Base-by-base conservation (phyloP, 2,797 vertebrate genomes). In the Enteromius viviparus region DNA sequence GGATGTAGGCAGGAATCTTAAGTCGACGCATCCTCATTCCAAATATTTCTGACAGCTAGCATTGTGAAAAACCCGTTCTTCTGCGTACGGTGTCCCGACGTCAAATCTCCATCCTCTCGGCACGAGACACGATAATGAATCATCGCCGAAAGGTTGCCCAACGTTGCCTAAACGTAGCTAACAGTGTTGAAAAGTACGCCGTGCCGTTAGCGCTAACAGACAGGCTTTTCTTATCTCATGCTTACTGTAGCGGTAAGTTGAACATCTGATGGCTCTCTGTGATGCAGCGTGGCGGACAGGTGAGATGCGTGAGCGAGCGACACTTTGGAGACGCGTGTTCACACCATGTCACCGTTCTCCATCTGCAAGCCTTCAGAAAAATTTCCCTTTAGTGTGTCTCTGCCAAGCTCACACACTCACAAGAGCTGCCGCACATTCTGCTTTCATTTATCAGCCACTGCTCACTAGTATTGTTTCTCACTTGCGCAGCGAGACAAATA, bases 231-330 rank as follows among this genome's bases (percentile, higher is more conserved):
- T 92, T 92, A 93, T 92, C 88, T 88, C 81, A 92, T 94, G 93
- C 90, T 94, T 93, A 93, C 92, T 87, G 93, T 94, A 94, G 94
- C 94, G 93, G 91, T 91, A 94, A 94, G 93, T 89, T 91, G 92
- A 93, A 92, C 94, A 94, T 94, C 94, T 94, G 94, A 95, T 93
- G 92, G 92, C 91, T 91, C 82, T 89, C 90, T 89, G 90, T 87
- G 93, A 93, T 87, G 89, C 88, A 88, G 89, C 89, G 76, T 87
- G 91, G 94, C 93, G 93, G 94, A 95, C 94, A 94, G 94, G 93
- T 95, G 93, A 95, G 93, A 94, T 90, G 92, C 91, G 91, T 92
- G 87, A 86, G 91, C 83, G 83, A 91, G 92, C 91, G 89, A 92
- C 94, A 92, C 93, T 93, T 93, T 90, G 91, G 89, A 93, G 91